Percentiles rank a stretch among this genome's conserved stretches.
Evolutionary conservation across 2,888 invertebrate genomes (phyloP).

Genomic region (Stegophylla sp.): DNA sequence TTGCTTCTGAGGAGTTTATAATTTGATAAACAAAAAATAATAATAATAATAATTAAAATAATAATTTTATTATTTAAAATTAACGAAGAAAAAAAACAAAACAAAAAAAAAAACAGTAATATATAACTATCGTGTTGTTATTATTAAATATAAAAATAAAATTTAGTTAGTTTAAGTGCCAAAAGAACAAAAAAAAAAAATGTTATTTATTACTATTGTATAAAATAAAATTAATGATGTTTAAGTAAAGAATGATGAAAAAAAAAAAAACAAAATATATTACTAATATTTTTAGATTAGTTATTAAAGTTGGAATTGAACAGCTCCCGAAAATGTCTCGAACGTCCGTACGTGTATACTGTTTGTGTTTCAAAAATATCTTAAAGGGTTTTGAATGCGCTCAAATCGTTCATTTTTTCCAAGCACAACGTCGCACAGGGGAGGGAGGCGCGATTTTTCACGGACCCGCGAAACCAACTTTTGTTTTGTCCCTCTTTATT

Average conservation of each 20-base stretch:
- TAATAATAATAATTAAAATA: conserved; percentile 34
- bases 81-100: conserved; percentile 35
- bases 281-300: conserved; percentile 54
- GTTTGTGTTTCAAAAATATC: conserved; percentile 40
- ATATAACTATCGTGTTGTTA: conserved; percentile 49
- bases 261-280: conserved; percentile 42
- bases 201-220: conserved; percentile 56
- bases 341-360: conserved; percentile 45
- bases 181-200: conserved; percentile 32
- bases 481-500: conserved; percentile 12
- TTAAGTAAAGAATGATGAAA: conserved; percentile 29
- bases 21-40: conserved; percentile 42
- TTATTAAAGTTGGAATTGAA: conserved; percentile 36
- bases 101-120: too few species aligned
- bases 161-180: conserved; percentile 56
- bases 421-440: conserved; percentile 21
- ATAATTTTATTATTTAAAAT: conserved; percentile 45
- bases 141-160: conserved; percentile 38
- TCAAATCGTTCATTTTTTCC: conserved; percentile 49
- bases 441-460: conserved; percentile 8
- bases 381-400: conserved; percentile 40
- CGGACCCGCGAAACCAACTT: conserved; percentile 11
- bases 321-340: conserved; percentile 53
- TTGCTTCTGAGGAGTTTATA: conserved; percentile 59
- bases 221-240: conserved; percentile 47